Evolutionary conservation across 2,888 invertebrate genomes (phyloP).

Genomic region (Dicycla oo): DNA sequence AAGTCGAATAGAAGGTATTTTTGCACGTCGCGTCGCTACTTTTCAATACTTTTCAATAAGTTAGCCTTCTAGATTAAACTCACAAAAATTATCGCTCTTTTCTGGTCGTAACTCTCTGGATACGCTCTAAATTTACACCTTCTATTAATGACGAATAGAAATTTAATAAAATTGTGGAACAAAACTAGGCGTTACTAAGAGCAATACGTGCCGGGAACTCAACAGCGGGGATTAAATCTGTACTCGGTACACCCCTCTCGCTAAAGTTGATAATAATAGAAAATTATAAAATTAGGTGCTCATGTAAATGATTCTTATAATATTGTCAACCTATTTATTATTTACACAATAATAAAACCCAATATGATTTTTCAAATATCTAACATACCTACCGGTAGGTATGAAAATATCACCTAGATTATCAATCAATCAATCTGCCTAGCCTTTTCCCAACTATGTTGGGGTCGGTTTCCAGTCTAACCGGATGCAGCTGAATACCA

Average conservation of each 20-base stretch:
- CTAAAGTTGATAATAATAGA: constrained; percentile 53
- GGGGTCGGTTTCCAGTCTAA: no score
- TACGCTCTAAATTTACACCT: constrained; percentile 3
- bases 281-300: constrained; percentile 43
- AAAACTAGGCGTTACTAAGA: constrained; percentile 48
- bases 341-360: background rate
- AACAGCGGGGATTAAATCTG: constrained; percentile 66
- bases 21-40: background rate
- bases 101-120: background rate
- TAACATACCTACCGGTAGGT: background rate
- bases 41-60: constrained; percentile 3
- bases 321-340: background rate
- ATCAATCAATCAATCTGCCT: no score
- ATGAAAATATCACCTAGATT: background rate
- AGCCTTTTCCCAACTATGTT: no score
- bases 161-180: constrained; percentile 43
- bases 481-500: no score
- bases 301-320: constrained; percentile 25
- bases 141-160: no score
- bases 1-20: constrained; percentile 16
- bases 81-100: background rate
- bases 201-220: constrained; percentile 64
- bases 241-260: constrained; percentile 38
- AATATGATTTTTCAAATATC: background rate
- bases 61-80: background rate